Conservation (phyloP, 2,888 invertebrate genomes). For the Lomographa bimaculata region DNA sequence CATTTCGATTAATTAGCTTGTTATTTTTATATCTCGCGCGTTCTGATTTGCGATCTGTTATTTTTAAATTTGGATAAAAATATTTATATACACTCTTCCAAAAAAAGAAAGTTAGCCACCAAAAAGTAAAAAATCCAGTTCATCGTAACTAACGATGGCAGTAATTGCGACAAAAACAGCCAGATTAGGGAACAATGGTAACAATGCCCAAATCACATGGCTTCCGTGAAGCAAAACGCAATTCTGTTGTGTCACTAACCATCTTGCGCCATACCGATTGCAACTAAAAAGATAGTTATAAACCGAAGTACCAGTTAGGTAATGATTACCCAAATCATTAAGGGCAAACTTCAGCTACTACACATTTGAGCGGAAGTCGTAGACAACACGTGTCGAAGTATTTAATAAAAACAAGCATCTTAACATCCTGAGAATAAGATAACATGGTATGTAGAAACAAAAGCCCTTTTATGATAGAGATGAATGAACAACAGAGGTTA, state of each 20-base stretch:
- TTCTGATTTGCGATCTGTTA: too few species aligned
- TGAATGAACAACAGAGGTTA: slow-evolving; percentile 56
- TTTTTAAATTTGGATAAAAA: too few species aligned
- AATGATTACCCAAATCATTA: slow-evolving; percentile 32
- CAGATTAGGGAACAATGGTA: slow-evolving; percentile 43
- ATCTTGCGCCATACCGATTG: slow-evolving; percentile 27
- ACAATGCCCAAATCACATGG: slow-evolving; percentile 51
- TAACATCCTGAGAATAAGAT: slow-evolving; percentile 28
- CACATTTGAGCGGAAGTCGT: slow-evolving; percentile 24
- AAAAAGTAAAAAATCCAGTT: slow-evolving; percentile 20
- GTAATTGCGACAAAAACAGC: slow-evolving; percentile 39
- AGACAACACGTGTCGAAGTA: slow-evolving; percentile 24
- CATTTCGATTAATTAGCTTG: too few species aligned
- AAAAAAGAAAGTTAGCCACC: too few species aligned
- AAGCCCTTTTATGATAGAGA: slow-evolving; percentile 37
- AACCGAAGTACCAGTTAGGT: slow-evolving; percentile 23
- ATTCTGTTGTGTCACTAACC: slow-evolving; percentile 37
- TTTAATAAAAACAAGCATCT: slow-evolving; percentile 35
- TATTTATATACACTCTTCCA: too few species aligned
- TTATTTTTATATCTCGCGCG: too few species aligned
- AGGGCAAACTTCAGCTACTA: slow-evolving; percentile 23
- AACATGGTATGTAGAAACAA: slow-evolving; percentile 42
- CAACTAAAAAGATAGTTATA: slow-evolving; percentile 24
- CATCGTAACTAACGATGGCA: slow-evolving; percentile 31
- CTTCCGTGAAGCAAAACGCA: slow-evolving; percentile 40